Evolutionary conservation across 1,140 invertebrate genomes (phyloP), one percentile per base, ranked within the genome.

Genomic region (Himalopsyche phryganea): DNA sequence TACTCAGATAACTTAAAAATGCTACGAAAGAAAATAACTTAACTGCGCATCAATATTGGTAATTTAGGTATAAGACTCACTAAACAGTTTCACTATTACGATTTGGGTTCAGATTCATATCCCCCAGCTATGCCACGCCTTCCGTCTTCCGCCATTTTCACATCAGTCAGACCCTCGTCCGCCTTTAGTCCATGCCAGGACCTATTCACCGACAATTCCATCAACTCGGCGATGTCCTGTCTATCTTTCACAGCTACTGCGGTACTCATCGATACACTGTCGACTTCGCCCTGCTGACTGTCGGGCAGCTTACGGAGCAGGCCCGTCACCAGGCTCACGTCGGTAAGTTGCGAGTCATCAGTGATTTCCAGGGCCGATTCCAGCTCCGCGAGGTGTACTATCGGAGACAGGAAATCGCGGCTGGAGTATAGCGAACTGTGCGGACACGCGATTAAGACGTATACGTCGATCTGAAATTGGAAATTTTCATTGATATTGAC

Each of bases 371-470:
- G 81, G 2, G 94, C 95, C 28, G 96, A 77, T 77, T 98, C 95
- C 35, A 96, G 78, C 76, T 98, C 95, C 75, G 85, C 94, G 2
- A 94, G 89, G n/a, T 91, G 93, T 1, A 95, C 83, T 44, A 98
- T 84, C 4, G 94, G 93, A 67, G 89, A 90, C 53, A 91, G 89
- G 71, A 92, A 95, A 33, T 96, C 92, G 67, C 87, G 85, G 40
- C 84, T 88, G 67, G 91, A 88, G 62, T 92, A 86, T 41, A 95
- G 75, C 58, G 86, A 83, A 72, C 89, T 94, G 73, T 96, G 92
- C 11, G 92, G 84, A 74, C 96, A 98, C 0, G 91, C 85, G 61
- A 98, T 87, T 46, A 93, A 78, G 2, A 97, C 88, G 80, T 92
- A 98, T 42, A 91, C 82, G 71, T 98, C 93, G 47, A 96, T 87